Evolutionary conservation across 2,113 vertebrate species (phyloP), one percentile per base, ranked within the genome.

Genomic region (Ursus arctos): DNA sequence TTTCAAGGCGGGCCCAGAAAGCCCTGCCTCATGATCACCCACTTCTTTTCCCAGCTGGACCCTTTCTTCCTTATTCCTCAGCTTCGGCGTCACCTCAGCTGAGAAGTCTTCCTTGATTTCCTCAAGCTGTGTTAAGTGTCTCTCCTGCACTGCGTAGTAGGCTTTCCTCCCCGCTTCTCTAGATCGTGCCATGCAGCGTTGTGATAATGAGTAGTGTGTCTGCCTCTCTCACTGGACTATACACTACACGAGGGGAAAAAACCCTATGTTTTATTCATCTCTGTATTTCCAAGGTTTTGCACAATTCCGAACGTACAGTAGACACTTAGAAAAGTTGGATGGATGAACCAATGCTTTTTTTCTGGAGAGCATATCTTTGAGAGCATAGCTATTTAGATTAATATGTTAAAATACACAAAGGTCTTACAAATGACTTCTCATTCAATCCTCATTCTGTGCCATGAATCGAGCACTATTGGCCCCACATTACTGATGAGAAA

Each of bases 321-420:
- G n/a, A 40, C 26, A 67, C 22, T 80, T 85, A 61, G 79, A 81
- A 91, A 93, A 71, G 8, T 67, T 87, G n/a, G 31, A 22, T 51
- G 21, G 43, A 71, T 79, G 53, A 81, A 47, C 22, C 51, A 72
- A 74, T 47, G 12, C 3, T 6, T 69, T 69, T 69, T 69, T 86
- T 84, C n/a, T 85, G 93, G 19, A 94, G 43, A 93, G 53, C 14
- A 47, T 31, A 86, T 31, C 21, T 2, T 10, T 85, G 53, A 95
- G 22, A 93, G 19, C 8, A 67, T 10, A 79, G 26, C 26, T 92
- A 82, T 72, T 72, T 83, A 74, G 47, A 87, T 63, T n/a, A 57
- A 71, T 33, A 91, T 74, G 57, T 67, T 96, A 89, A 96, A 95
- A 76, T 63, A 95, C 7, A 57, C 4, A 36, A 82, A 65, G 4